Evolutionary conservation across 2,113 vertebrate species (phyloP), one percentile per base, ranked within the genome.

Genomic region (Seriola dumerili): DNA sequence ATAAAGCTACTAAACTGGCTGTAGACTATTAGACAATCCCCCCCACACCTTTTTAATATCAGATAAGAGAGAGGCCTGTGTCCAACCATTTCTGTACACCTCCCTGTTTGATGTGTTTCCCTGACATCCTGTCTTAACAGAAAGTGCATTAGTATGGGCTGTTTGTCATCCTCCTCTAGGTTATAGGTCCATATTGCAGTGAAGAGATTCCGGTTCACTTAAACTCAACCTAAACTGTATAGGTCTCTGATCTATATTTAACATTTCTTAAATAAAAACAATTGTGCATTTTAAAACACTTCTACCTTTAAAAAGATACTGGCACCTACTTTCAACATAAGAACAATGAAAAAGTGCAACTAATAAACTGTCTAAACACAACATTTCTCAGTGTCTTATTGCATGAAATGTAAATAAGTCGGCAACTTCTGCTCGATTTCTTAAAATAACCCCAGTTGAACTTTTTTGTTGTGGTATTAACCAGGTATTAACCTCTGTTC

Each of bases 401-500:
- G 1, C 10, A 42, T 55, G 5, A 66, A 66, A 67, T 58, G 66
- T 61, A 57, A 76, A 69, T 66, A 61, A 40, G 21, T 72, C 2
- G 0, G 0, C 7, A 29, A 79, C 29, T 67, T 89, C 44, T 23
- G 67, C 21, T 66, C 50, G n/a, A 13, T 72, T 75, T 76, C 52
- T 73, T 8, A 62, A 73, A 32, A 29, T 42, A 46, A 29, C 62
- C 44, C 4, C 2, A 1, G 11, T 10, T 59, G 58, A 72, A 42
- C 62, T 38, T 58, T 65, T 54, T 64, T 74, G 29, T 61, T 5
- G 0, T 5, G 12, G n/a, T 62, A 54, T 79, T 70, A 63, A 59
- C 58, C 66, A 25, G 23, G 55, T 71, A 72, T 73, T 90, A 72
- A 81, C 63, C 76, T 77, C 36, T 19, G 58, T 50, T 66, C 78